Percentiles rank a stretch among this genome's conserved stretches.
Evolutionary conservation across 1,140 invertebrate species (phyloP).

Genomic region (Coenobita brevimanus): DNA sequence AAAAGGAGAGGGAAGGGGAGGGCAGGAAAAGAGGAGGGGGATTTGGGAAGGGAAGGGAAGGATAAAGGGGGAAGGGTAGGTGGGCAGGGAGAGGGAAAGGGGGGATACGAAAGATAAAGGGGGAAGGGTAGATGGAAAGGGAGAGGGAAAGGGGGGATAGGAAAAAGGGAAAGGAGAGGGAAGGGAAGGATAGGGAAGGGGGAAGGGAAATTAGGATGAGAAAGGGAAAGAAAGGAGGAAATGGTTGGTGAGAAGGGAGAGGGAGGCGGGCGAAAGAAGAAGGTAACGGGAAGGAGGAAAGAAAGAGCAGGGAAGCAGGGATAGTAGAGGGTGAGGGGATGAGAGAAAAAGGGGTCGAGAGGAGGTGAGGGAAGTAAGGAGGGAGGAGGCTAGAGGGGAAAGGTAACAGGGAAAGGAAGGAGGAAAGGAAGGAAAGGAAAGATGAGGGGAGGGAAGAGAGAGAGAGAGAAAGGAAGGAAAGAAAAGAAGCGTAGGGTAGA

Average conservation of each 20-base stretch:
- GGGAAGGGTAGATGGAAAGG: too few relatives aligned
- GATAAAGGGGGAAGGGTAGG: background rate
- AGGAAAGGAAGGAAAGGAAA: background rate
- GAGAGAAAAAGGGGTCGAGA: too few relatives aligned
- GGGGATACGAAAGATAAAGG: background rate
- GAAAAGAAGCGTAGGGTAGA: background rate
- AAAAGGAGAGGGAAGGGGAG: background rate
- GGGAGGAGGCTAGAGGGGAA: background rate
- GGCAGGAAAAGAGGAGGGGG: background rate
- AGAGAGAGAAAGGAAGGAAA: background rate
- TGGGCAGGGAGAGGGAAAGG: background rate
- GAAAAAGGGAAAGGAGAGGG: background rate
- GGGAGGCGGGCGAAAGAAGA: background rate
- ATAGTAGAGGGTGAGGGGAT: too few relatives aligned
- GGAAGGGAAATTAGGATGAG: too few relatives aligned
- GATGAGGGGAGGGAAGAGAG: background rate
- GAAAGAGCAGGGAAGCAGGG: background rate
- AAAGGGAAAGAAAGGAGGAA: too few relatives aligned
- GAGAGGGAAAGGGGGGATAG: too few relatives aligned
- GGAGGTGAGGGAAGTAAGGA: too few relatives aligned
- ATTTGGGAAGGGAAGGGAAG: background rate
- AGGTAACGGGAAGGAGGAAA: background rate
- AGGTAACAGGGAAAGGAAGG: background rate
- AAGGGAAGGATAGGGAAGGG: too few relatives aligned
- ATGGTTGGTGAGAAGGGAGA: background rate